Conservation (phyloP, 2,888 invertebrate genomes). For the Ophioninae sp. region DNA sequence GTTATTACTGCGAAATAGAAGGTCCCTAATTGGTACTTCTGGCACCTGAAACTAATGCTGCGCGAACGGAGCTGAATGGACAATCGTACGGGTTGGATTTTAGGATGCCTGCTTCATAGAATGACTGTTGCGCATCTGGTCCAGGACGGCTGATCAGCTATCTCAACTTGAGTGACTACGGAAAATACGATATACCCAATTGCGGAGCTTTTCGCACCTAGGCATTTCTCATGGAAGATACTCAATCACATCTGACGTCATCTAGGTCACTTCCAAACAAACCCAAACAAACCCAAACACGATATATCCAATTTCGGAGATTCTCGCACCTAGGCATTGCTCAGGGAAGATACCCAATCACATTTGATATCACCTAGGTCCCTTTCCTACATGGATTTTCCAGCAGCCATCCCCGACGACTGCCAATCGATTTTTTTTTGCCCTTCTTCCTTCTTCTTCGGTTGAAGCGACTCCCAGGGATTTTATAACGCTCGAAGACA, state of each 20-base stretch:
- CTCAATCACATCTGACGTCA: background rate
- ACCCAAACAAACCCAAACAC: no score
- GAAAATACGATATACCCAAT: no score
- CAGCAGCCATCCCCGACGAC: constrained; percentile 46
- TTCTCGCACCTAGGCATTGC: background rate
- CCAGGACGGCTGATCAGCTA: no score
- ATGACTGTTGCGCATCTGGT: no score
- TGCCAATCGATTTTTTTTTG: constrained; percentile 64
- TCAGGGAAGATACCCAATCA: background rate
- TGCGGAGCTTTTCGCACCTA: background rate
- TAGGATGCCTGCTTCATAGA: no score
- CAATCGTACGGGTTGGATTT: no score
- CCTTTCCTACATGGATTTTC: constrained; percentile 41
- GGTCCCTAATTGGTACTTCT: background rate
- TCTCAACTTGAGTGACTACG: no score
- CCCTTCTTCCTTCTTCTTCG: constrained; percentile 7
- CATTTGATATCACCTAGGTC: constrained; percentile 4
- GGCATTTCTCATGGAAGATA: background rate
- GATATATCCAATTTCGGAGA: no score
- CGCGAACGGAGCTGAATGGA: background rate
- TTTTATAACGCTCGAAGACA: constrained; percentile 74
- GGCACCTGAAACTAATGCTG: background rate
- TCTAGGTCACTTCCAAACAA: constrained; percentile 5
- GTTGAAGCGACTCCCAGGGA: constrained; percentile 63
- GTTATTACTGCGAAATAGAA: background rate